Evolutionary conservation across 1,140 invertebrate species (phyloP), one percentile per base, ranked within the genome.

Genomic region (Phymastichus coffea): DNA sequence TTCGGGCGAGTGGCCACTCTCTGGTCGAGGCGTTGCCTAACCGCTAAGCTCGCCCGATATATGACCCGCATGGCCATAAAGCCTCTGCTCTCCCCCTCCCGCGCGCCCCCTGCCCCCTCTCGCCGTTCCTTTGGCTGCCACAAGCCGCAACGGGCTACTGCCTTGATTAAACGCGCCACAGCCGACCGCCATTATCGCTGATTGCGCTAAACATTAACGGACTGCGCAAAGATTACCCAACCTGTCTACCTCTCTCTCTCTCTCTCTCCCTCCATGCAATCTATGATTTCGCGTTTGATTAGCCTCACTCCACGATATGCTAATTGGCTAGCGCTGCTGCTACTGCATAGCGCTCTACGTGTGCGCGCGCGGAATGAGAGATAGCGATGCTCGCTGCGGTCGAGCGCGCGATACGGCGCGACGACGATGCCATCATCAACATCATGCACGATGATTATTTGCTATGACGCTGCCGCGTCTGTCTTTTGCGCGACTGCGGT

Each of bases 121-220:
- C 64, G 53, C 56, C 58, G 40, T 33, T 10, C 38, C 43, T 51
- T 63, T n/a, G n/a, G n/a, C n/a, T 72, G 77, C 78, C 77, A 67
- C 77, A 80, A 79, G 70, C 78, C 78, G 66, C 77, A 78, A 76
- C 76, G 76, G 70, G 73, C 76, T 79, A 78, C 76, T 78, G 76
- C 76, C 76, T 79, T 80, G 78, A 80, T 80, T 80, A 79, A 80
- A 80, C 78, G 76, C 77, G 74, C 76, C 77, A 75, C n/a, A n/a
- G 12, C 78, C 79, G 76, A 80, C 77, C 77, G 74, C 76, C 76
- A 79, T 80, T 80, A 80, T 80, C 77, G 76, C 76, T 80, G 78
- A 80, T 80, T 80, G 76, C 77, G 77, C 76, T 79, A 78, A 80
- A 80, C 78, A 80, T 80, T 80, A 79, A 78, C 76, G 72, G 75